Evolutionary conservation across 2,888 invertebrate genomes (phyloP).

Genomic region (Drosophila diplacantha): DNA sequence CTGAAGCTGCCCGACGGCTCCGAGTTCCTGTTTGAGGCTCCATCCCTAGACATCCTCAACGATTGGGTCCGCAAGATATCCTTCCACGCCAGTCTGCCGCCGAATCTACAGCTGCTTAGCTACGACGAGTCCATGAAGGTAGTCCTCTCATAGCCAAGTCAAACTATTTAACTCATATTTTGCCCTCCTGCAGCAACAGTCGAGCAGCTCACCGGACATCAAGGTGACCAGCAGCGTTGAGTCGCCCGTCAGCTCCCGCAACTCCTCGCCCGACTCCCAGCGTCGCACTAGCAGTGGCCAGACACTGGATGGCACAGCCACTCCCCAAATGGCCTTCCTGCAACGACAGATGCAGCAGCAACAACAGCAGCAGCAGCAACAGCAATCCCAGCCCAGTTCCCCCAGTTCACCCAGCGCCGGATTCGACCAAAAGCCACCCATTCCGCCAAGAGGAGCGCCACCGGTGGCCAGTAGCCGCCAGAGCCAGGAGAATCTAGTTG

Average conservation of each 20-base stretch:
- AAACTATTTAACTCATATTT: neutral
- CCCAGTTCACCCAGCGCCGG: constrained; percentile 72
- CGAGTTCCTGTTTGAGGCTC: constrained; percentile 92
- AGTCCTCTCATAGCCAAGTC: neutral
- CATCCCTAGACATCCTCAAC: constrained; percentile 85
- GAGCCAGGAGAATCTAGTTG: constrained; percentile 76
- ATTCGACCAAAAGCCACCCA: constrained; percentile 80
- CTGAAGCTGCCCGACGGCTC: constrained; percentile 92
- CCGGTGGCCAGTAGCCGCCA: constrained; percentile 80
- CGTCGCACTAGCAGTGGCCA: constrained; percentile 74
- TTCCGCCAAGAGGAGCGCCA: constrained; percentile 81
- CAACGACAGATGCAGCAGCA: constrained; percentile 78
- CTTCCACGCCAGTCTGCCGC: constrained; percentile 94
- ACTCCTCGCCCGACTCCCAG: constrained; percentile 80
- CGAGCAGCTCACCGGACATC: constrained; percentile 77
- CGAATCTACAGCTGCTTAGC: constrained; percentile 90
- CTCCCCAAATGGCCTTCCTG: constrained; percentile 80
- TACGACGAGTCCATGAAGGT: constrained; percentile 85
- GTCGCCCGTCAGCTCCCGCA: constrained; percentile 80
- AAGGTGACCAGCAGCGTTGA: constrained; percentile 78
- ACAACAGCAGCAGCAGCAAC: constrained; percentile 76
- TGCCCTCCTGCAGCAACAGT: constrained; percentile 73
- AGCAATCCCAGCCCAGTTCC: constrained; percentile 63
- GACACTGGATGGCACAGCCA: constrained; percentile 76
- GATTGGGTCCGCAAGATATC: constrained; percentile 95